Conservation (phyloP, 2,888 invertebrate species). For the Masnerella sp. region DNA sequence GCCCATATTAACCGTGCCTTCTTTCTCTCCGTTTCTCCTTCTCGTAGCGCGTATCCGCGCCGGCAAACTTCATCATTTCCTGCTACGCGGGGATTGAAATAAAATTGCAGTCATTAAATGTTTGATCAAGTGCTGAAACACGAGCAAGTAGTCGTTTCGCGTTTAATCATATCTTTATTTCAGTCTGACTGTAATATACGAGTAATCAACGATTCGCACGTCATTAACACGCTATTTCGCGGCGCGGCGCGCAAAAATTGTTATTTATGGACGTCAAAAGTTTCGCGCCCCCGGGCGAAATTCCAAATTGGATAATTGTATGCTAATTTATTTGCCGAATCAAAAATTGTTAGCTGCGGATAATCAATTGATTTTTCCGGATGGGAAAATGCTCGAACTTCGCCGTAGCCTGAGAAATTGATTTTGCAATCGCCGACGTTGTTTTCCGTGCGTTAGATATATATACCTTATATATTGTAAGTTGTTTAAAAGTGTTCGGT, state of each 20-base stretch:
- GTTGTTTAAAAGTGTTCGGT: too few relatives aligned
- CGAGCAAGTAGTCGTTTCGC: slow-evolving; percentile 54
- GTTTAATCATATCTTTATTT: slow-evolving; percentile 59
- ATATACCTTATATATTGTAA: too few relatives aligned
- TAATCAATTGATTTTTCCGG: slow-evolving; percentile 16
- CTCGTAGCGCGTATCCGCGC: slow-evolving; percentile 33
- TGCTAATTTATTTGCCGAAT: slow-evolving; percentile 22
- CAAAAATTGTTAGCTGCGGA: slow-evolving; percentile 2
- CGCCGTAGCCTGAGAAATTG: too few relatives aligned
- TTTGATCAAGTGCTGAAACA: slow-evolving; percentile 60
- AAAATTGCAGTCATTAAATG: slow-evolving; percentile 58
- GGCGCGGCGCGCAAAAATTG: slow-evolving; percentile 20
- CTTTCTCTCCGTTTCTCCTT: slow-evolving; percentile 25
- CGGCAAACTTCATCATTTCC: slow-evolving; percentile 55
- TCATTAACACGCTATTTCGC: slow-evolving; percentile 52
- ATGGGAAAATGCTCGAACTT: not conserved
- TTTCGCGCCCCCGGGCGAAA: slow-evolving; percentile 30
- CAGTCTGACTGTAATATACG: slow-evolving; percentile 51
- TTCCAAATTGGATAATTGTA: slow-evolving; percentile 43
- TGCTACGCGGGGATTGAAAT: slow-evolving; percentile 57
- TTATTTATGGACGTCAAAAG: slow-evolving; percentile 20
- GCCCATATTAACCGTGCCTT: slow-evolving; percentile 66
- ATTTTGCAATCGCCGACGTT: too few relatives aligned
- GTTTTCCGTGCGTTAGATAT: too few relatives aligned
- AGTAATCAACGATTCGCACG: slow-evolving; percentile 55